Base-by-base conservation (phyloP, 2,797 vertebrate genomes). In the Echiichthys vipera region DNA sequence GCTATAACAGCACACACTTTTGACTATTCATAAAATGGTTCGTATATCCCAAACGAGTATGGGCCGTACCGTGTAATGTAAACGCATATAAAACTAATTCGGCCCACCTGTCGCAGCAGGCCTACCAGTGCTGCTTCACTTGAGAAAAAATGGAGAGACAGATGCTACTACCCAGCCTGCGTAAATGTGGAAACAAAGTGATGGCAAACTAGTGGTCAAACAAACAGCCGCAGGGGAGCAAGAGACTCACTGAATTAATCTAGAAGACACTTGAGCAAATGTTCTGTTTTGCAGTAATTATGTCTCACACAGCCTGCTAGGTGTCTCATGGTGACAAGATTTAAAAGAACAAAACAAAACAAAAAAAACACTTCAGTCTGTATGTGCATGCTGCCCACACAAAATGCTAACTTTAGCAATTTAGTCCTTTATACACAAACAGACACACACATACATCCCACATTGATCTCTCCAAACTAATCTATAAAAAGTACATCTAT, bases 341-440 rank as follows among this genome's bases (percentile, higher is more conserved):
- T 56, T 43, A 1, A 7, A 59, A 49, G 50, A 69, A n/a, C n/a
- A n/a, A n/a, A n/a, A n/a, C n/a, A n/a, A n/a, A n/a, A n/a, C n/a
- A 37, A 10, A 37, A 34, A 65, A 53, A 80, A 58, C 29, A 65
- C 24, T 32, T n/a, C 2, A 12, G 17, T 50, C 11, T 55, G n/a
- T 46, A 32, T 61, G 37, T 18, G 74, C 63, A 42, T 64, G 57
- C 83, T 75, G 59, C 86, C 81, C 78, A 88, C 81, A 71, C 77
- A 76, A 43, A 73, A 72, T 27, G 5, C 50, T 36, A 78, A 67
- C 72, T 49, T 81, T 39, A 71, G 42, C 14, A 20, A 34, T 39
- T 81, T n/a, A n/a, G n/a, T n/a, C n/a, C 50, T 75, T 34, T 29
- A 30, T 22, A 51, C 9, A 49, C 25, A 40, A 18, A 17, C 53